Conservation (phyloP, 2,888 invertebrate species). For the Cantharis lateralis region DNA sequence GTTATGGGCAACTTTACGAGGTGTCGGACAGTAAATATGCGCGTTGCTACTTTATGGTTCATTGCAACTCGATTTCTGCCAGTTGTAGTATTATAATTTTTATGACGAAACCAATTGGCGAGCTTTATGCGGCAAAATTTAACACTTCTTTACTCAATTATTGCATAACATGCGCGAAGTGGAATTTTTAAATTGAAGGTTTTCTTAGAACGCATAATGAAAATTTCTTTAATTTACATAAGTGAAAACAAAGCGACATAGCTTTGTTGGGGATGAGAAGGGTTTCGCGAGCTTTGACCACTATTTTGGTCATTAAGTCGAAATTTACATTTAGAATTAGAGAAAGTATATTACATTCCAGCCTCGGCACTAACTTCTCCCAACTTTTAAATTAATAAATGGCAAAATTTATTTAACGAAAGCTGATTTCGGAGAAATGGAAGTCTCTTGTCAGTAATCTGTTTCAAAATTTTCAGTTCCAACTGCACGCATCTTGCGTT, state of each 20-base stretch:
- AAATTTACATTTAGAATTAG: not conserved
- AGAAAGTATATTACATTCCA: not conserved
- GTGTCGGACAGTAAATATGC: conserved; percentile 35
- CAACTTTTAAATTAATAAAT: not conserved
- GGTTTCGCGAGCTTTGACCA: not conserved
- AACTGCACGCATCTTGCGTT: not conserved
- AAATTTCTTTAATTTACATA: not conserved
- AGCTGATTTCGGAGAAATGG: not conserved
- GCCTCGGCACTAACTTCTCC: not conserved
- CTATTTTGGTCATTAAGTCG: not conserved
- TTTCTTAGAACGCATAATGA: not conserved
- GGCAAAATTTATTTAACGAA: not conserved
- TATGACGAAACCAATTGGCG: conserved; percentile 10
- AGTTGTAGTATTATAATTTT: conserved; percentile 29
- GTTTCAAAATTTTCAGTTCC: not conserved
- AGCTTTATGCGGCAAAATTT: not conserved
- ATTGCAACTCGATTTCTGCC: conserved; percentile 29
- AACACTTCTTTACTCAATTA: not conserved
- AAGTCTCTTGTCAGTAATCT: not conserved
- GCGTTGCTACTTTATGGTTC: conserved; percentile 31
- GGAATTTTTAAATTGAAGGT: not conserved
- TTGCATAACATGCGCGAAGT: not conserved
- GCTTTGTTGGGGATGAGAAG: not conserved
- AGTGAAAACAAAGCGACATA: not conserved
- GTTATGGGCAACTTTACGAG: conserved; percentile 36